Base-by-base conservation (phyloP, 2,888 invertebrate species). In the Agonopterix heracliana region DNA sequence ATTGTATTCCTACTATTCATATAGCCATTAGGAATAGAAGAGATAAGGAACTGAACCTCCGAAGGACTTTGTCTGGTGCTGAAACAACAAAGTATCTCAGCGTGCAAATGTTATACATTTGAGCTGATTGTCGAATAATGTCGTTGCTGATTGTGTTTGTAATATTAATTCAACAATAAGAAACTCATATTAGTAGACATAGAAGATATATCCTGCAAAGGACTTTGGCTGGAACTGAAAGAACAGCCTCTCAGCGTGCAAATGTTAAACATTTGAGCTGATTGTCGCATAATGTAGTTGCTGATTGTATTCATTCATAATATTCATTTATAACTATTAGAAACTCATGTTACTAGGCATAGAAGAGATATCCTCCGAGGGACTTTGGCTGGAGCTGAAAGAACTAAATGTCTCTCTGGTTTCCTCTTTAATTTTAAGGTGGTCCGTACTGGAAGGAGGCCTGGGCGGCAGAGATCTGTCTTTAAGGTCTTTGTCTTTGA, bases 1-100 rank as follows among this genome's bases (percentile, higher is more conserved):
- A 14, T 14, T 14, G 14, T 14, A 14, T 14, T 14, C 14, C 14
- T 14, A 14, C 1, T 14, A 14, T 14, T 14, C 2, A 1, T 14
- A 4, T 17, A 17, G 17, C 17, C 17, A 3, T 17, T 57, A 84
- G 57, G 85, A 85, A 60, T 84, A 3, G 77, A 75, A 0, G 81
- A 78, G 9, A 82, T 60, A 56, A n/a, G n/a, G n/a, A n/a, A n/a
- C n/a, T n/a, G n/a, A n/a, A 89, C 89, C 48, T 85, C 88, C 0
- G 92, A 91, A 0, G 94, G 93, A 68, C 94, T 94, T 46, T 93
- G 93, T 51, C 93, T 93, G 0, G 94, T 94, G 74, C 94, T 93
- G 61, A 91, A 91, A 13, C 42, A 91, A 13, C 42, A 47, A 12
- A 3, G 26, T 26, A 5, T 17, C 3, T 26, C 26, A 26, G 26